Evolutionary conservation across 2,113 vertebrate species (phyloP).

Genomic region (Psophia crepitans): DNA sequence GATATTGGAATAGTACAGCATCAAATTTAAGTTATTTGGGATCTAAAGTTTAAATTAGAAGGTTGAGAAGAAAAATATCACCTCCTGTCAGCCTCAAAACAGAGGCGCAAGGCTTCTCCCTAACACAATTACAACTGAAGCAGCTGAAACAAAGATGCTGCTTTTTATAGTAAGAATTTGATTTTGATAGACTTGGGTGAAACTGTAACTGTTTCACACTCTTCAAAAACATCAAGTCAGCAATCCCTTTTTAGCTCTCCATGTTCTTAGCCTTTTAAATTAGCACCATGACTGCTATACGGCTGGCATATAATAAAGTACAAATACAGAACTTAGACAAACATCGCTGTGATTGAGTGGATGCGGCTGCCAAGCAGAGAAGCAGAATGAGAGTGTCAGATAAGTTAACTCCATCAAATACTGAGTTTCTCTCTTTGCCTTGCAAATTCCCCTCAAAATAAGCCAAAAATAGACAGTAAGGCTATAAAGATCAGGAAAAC

Average conservation of each 20-base stretch:
- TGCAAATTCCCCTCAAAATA: background rate
- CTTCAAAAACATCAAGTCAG: slow-evolving; percentile 18
- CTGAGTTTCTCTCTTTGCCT: background rate
- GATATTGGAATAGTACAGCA: background rate
- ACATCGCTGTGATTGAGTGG: background rate
- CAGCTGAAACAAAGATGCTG: background rate
- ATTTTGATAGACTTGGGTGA: slow-evolving; percentile 35
- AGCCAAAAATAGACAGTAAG: background rate
- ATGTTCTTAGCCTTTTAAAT: slow-evolving; percentile 9
- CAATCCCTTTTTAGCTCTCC: slow-evolving; percentile 3
- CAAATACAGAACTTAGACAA: background rate
- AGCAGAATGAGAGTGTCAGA: background rate
- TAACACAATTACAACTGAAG: background rate
- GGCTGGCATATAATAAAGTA: background rate
- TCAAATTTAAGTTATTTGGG: background rate
- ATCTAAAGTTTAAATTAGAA: background rate
- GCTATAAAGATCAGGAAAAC: background rate
- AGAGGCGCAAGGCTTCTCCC: background rate
- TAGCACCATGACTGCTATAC: background rate
- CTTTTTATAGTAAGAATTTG: background rate
- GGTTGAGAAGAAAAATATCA: background rate
- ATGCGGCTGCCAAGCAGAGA: background rate
- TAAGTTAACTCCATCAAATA: background rate
- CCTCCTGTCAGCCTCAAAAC: background rate
- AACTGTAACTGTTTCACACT: slow-evolving; percentile 25